These are phyloP conservation scores for Athetis lepigone DNA, from an alignment of 2,888 invertebrate genomes.

Conservation along the genomic window DNA sequence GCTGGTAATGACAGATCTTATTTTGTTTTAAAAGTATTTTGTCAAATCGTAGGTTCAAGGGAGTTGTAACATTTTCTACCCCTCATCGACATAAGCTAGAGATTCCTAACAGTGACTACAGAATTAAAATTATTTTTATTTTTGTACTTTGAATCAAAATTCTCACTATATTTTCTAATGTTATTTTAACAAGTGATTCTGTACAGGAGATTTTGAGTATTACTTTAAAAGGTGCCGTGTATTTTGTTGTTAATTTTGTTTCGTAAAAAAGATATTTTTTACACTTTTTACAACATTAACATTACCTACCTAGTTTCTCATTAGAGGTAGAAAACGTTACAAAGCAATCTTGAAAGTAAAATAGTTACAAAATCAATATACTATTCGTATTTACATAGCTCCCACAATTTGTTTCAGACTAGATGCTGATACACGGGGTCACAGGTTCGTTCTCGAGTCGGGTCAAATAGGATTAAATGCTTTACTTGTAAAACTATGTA, in stretches of 20 bases:
- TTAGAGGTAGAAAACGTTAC: conserved; percentile 25
- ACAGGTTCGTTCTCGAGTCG: conserved; percentile 26
- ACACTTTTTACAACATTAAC: background rate
- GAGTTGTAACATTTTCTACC: conserved; percentile 34
- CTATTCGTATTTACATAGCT: conserved; percentile 60
- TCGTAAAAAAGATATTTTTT: background rate
- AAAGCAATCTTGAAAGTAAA: background rate
- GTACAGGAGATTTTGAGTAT: background rate
- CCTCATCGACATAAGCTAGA: conserved; percentile 5
- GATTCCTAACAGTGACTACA: conserved; percentile 21
- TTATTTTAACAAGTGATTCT: background rate
- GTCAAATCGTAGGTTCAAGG: background rate
- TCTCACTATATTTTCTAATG: background rate
- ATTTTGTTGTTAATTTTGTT: background rate
- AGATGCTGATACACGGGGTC: conserved; percentile 53
- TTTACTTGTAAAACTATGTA: conserved; percentile 25
- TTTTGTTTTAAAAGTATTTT: background rate
- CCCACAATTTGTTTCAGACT: conserved; percentile 52
- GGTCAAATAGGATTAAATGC: conserved; percentile 15
- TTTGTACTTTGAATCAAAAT: conserved; percentile 1
- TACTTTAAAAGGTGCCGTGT: background rate
- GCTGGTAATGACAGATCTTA: too few species aligned
- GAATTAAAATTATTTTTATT: conserved; percentile 12
- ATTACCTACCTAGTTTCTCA: background rate
- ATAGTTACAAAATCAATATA: conserved; percentile 37